Percentiles rank a stretch among this genome's conserved stretches.
Conservation (phyloP, 1,140 invertebrate genomes). For the Meloidogyne floridensis region DNA sequence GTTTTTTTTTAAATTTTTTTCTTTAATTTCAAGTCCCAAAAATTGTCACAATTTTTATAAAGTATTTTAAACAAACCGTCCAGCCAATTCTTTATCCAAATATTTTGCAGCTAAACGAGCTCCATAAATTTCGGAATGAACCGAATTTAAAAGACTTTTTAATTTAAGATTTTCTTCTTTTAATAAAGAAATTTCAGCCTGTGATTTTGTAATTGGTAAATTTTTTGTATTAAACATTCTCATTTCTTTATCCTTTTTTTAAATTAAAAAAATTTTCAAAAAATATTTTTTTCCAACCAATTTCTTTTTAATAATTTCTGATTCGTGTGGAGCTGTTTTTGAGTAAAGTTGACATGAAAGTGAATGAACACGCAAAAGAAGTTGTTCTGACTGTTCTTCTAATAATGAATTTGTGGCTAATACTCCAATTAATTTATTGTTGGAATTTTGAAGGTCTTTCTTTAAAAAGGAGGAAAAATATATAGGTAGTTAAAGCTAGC, state of each 20-base stretch:
- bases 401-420: conserved; percentile 58
- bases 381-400: conserved; percentile 73
- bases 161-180: conserved; percentile 76
- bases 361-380: conserved; percentile 64
- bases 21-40: conserved; percentile 36
- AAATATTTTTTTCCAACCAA: conserved; percentile 64
- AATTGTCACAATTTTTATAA: background rate
- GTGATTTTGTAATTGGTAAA: conserved; percentile 67
- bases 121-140: conserved; percentile 80
- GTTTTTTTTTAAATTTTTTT: conserved; percentile 22
- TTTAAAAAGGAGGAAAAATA: conserved; percentile 5
- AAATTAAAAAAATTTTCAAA: background rate
- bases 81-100: conserved; percentile 82
- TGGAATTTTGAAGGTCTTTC: conserved; percentile 37
- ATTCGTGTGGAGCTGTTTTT: conserved; percentile 67
- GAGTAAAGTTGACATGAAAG: conserved; percentile 65
- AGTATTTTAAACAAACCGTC: conserved; percentile 68
- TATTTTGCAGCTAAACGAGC: conserved; percentile 81
- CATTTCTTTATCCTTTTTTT: conserved; percentile 68
- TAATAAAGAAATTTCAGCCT: conserved; percentile 74
- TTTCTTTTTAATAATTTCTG: conserved; percentile 70
- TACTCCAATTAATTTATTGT: conserved; percentile 39
- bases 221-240: conserved; percentile 66
- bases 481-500: background rate
- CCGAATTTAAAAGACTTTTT: conserved; percentile 74